These are phyloP conservation scores for Mactra quadrangularis DNA, from an alignment of 1,140 invertebrate species.

Conservation along the genomic window DNA sequence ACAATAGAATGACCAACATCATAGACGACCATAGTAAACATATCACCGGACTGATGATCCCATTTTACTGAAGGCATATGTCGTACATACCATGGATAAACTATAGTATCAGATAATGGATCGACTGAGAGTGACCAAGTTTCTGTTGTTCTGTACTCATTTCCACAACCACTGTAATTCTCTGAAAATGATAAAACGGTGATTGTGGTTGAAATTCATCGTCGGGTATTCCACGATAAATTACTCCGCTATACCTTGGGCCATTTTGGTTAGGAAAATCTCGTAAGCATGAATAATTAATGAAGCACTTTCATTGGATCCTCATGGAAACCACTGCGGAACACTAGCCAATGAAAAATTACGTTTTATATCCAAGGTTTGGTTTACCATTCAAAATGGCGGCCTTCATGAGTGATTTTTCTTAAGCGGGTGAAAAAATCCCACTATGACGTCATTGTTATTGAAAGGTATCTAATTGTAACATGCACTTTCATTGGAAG, in stretches of 20 bases:
- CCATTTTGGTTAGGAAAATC: no score
- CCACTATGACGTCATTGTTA: no score
- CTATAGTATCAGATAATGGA: constrained; percentile 51
- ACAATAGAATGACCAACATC: constrained; percentile 60
- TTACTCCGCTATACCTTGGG: no score
- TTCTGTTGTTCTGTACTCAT: constrained; percentile 16
- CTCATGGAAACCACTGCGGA: neutral
- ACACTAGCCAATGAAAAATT: neutral
- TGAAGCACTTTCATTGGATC: no score
- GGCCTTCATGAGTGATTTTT: no score
- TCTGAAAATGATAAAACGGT: constrained; percentile 49
- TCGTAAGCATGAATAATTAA: no score
- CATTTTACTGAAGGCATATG: constrained; percentile 16
- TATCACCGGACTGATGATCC: constrained; percentile 18
- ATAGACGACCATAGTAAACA: constrained; percentile 63
- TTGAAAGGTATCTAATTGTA: no score
- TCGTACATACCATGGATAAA: constrained; percentile 59
- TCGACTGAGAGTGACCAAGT: constrained; percentile 49
- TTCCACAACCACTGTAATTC: constrained; percentile 61
- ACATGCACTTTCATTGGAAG: no score
- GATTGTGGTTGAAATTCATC: no score
- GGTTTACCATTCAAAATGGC: no score
- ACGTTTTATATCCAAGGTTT: neutral
- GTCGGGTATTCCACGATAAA: no score
- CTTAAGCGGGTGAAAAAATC: no score